Conservation (phyloP, 2,797 vertebrate genomes). For the Pangasius krempfi region DNA sequence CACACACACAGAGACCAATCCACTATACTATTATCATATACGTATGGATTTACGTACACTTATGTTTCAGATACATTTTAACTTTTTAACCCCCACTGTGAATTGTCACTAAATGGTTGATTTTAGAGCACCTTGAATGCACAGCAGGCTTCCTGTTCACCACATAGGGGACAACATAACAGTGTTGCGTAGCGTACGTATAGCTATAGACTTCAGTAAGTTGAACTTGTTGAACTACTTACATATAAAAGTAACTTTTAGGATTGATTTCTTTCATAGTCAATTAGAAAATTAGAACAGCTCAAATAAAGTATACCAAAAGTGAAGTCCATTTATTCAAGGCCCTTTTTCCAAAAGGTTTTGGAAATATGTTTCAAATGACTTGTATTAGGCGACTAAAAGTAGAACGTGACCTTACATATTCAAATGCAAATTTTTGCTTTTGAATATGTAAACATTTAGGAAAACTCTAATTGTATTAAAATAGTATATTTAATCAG, state of each 20-base stretch:
- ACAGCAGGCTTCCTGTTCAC: neutral
- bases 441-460: neutral
- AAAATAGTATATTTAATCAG: neutral
- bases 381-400: neutral
- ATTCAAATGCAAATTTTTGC: neutral
- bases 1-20: neutral
- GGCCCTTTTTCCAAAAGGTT: neutral
- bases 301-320: neutral
- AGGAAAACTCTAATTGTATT: neutral
- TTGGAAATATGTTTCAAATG: neutral
- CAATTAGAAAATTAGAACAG: neutral
- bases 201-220: neutral
- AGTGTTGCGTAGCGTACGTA: neutral
- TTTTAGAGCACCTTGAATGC: neutral
- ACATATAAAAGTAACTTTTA: neutral
- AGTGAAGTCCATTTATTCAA: constrained; percentile 13
- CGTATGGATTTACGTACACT: neutral
- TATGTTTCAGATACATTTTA: neutral
- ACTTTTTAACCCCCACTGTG: neutral
- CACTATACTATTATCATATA: neutral
- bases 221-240: neutral
- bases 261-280: neutral
- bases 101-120: neutral
- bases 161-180: neutral
- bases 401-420: constrained; percentile 4